phyloP scores from a whole-genome alignment of 2,888 invertebrate species.

The Acrobasis suavella region DNA sequence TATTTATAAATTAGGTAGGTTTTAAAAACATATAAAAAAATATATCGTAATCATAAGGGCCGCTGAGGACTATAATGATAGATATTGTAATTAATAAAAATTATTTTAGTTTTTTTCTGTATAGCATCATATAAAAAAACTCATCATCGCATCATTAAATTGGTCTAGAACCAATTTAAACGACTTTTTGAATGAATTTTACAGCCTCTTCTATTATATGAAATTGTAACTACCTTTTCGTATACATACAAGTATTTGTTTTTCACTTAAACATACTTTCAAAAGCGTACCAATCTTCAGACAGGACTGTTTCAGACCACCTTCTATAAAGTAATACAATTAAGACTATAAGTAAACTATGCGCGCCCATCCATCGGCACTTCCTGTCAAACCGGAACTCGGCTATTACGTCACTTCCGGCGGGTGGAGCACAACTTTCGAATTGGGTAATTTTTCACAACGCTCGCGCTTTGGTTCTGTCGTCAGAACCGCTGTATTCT shows the following conservation, averaged over 20 bases:
- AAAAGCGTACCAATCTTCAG: neutral
- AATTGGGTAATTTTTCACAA: constrained; percentile 44
- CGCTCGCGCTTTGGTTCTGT: constrained; percentile 23
- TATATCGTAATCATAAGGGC: no score
- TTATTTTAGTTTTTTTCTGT: no score
- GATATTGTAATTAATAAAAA: no score
- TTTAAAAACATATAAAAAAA: no score
- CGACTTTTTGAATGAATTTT: no score
- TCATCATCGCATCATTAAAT: no score
- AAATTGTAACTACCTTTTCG: no score
- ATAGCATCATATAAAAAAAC: no score
- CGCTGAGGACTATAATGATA: no score
- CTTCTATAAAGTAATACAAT: constrained; percentile 29
- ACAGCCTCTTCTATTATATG: no score
- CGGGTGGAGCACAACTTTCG: constrained; percentile 35
- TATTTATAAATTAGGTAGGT: no score
- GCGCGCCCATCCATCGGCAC: constrained; percentile 34
- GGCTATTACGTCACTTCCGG: constrained; percentile 48
- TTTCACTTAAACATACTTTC: neutral
- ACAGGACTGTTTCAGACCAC: neutral
- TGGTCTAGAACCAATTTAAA: no score
- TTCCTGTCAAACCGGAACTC: constrained; percentile 47
- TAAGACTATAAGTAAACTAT: constrained; percentile 41
- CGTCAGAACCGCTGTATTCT: constrained; percentile 19
- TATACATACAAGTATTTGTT: neutral